phyloP scores from a whole-genome alignment of 2,113 vertebrate species.

The Entosphenus tridentatus region DNA sequence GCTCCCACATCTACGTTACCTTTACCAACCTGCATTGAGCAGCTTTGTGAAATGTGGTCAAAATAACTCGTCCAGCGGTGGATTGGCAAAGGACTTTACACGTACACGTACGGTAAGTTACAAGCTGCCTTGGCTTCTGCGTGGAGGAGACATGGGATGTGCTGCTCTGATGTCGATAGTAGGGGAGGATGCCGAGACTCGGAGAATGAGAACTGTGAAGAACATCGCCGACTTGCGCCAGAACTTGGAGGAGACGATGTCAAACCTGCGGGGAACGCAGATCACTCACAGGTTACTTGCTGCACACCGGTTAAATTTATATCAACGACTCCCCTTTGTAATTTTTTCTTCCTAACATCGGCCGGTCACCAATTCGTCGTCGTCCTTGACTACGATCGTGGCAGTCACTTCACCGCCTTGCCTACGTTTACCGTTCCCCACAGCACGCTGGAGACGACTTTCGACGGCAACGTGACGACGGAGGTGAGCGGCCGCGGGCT shows the following conservation, averaged over 20 bases:
- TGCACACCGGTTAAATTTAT: too few species aligned
- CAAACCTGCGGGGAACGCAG: slow-evolving; percentile 71
- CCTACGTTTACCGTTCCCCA: background rate
- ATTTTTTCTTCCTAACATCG: background rate
- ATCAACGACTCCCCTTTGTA: background rate
- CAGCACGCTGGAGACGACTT: slow-evolving; percentile 78
- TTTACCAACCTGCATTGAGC: too few species aligned
- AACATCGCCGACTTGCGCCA: slow-evolving; percentile 84
- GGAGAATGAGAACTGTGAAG: slow-evolving; percentile 58
- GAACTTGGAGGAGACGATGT: slow-evolving; percentile 92
- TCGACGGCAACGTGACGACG: slow-evolving; percentile 60
- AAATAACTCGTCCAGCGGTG: too few species aligned
- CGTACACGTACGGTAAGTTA: too few species aligned
- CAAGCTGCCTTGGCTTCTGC: too few species aligned
- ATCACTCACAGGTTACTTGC: slow-evolving; percentile 44
- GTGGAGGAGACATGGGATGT: too few species aligned
- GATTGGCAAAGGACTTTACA: too few species aligned
- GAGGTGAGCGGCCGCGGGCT: slow-evolving; percentile 61
- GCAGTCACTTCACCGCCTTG: background rate
- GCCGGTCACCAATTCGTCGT: background rate
- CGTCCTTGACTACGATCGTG: background rate
- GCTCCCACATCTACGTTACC: too few species aligned
- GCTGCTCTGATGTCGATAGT: background rate
- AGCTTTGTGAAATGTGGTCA: too few species aligned
- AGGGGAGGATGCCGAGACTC: slow-evolving; percentile 70